Conservation (phyloP, 2,113 vertebrate genomes). For the Polyodon spathula region DNA sequence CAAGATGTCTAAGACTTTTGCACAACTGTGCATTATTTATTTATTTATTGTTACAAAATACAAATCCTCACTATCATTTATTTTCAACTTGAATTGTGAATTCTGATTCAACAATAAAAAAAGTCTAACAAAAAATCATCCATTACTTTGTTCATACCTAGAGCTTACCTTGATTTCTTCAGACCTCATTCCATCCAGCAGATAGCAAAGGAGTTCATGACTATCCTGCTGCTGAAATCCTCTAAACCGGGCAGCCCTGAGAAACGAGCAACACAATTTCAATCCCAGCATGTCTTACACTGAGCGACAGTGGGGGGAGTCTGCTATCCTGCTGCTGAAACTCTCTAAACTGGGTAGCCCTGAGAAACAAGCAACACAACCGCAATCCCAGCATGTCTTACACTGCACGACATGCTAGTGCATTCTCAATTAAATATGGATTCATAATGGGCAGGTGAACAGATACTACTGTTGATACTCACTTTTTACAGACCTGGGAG, state of each 20-base stretch:
- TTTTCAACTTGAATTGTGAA: too few species aligned
- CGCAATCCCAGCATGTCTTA: too few species aligned
- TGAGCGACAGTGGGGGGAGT: too few species aligned
- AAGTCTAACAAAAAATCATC: neutral
- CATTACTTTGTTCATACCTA: neutral
- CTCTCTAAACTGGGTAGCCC: conserved; percentile 87
- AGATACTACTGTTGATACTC: conserved; percentile 43
- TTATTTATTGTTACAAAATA: too few species aligned
- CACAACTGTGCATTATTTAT: too few species aligned
- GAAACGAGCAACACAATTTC: conserved; percentile 27
- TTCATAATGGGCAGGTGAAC: neutral
- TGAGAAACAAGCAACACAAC: conserved; percentile 31
- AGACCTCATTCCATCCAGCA: conserved; percentile 88
- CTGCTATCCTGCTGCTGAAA: conserved; percentile 97
- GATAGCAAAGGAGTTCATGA: conserved; percentile 88
- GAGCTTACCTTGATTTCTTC: conserved; percentile 77
- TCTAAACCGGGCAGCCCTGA: too few species aligned
- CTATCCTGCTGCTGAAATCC: conserved; percentile 98
- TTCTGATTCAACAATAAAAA: neutral
- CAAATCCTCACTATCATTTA: too few species aligned
- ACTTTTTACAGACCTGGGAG: conserved; percentile 97
- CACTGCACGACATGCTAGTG: too few species aligned
- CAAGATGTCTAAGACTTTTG: too few species aligned
- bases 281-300: too few species aligned
- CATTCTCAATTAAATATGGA: too few species aligned